A percentile compares a stretch with the other conserved stretches of the same genome.
Evolutionary conservation across 2,113 vertebrate genomes (phyloP).

Genomic region (Eubucco bourcierii): DNA sequence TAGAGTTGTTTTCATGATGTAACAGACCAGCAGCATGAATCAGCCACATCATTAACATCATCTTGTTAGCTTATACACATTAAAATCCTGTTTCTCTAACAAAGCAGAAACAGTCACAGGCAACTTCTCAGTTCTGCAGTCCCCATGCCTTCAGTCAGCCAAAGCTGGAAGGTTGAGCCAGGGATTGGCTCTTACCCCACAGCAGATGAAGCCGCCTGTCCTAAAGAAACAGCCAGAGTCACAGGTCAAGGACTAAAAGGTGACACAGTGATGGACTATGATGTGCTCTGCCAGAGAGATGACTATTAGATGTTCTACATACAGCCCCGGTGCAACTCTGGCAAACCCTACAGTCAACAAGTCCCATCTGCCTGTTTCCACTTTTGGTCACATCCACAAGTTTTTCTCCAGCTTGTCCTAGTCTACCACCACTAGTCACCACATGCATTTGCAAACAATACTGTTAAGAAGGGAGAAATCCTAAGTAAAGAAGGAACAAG

Average conservation of each 20-base stretch:
- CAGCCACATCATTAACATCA: not conserved
- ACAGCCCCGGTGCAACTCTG: not conserved
- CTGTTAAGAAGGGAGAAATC: too few species aligned
- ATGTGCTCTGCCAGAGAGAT: not conserved
- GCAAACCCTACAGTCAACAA: not conserved
- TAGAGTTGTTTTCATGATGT: not conserved
- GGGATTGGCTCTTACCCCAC: not conserved
- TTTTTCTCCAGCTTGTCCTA: not conserved
- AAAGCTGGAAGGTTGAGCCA: not conserved
- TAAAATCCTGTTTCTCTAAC: not conserved
- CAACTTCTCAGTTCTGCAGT: not conserved
- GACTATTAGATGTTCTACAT: not conserved
- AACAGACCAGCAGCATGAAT: not conserved
- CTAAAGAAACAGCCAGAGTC: not conserved
- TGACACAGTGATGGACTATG: fast-evolving
- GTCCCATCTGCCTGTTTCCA: not conserved
- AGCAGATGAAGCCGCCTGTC: not conserved
- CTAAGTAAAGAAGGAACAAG: not conserved
- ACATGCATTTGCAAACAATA: not conserved
- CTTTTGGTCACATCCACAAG: not conserved
- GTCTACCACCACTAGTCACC: not conserved
- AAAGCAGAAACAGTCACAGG: not conserved
- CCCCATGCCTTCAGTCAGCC: not conserved
- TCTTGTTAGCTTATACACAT: not conserved
- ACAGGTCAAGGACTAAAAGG: not conserved